Evolutionary conservation across 2,888 invertebrate species (phyloP), one percentile per base, ranked within the genome.

Genomic region (Pristionchus exspectatus): DNA sequence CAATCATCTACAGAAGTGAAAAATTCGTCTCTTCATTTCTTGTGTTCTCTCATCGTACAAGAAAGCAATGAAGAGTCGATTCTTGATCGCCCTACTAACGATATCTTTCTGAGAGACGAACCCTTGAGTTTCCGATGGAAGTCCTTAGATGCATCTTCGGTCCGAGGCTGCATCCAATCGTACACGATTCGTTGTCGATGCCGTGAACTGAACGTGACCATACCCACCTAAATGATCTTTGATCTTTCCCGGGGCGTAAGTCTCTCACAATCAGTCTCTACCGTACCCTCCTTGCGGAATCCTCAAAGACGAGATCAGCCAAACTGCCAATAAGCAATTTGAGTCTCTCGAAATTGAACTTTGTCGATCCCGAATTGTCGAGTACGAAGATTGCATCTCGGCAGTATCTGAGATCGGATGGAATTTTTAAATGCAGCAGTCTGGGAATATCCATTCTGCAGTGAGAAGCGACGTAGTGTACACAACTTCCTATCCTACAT

Each of bases 81-180:
- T 10, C 38, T 77, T 33, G 12, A 5, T 38, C 14, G 33, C 3
- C 5, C 50, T 50, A 4, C 38, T 38, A 21, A 81, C 27, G 30
- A 50, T n/a, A 81, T 27, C 50, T 12, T 18, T 24, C 83, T 30
- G 5, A 16, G n/a, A 16, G n/a, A 16, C 81, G 14, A 7, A 85
- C 84, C 84, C 24, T 30, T 63, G 50, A 85, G 59, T 85, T 33
- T 85, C 24, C 33, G 56, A 85, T 85, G 84, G 38, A 85, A 85
- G 21, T 59, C 84, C 24, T 30, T 38, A 0, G 59, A 9, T 9
- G 84, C 21, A 7, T 30, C 33, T 12, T 21, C 5, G 0, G 24
- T 18, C 56, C 84, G 27, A 10, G 56, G 56, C 4, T 12, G 12
- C 12, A 10, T 59, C 59, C 56, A 56, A 33, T 85, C 84, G 27